A percentile compares a stretch with the other conserved stretches of the same genome.
Conservation (phyloP, 2,888 invertebrate genomes). For the Atethmia centrago region DNA sequence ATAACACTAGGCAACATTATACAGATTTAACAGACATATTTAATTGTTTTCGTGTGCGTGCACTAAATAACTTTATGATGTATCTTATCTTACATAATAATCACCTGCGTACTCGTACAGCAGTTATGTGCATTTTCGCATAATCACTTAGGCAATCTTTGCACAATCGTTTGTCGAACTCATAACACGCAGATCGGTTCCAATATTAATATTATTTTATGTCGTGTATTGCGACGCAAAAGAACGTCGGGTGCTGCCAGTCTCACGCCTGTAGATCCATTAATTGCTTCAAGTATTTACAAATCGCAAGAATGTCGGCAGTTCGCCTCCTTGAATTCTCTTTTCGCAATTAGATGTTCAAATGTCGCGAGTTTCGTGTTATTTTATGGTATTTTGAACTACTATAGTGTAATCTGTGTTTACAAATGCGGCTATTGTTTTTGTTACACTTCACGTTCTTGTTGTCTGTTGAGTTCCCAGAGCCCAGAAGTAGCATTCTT, state of each 20-base stretch:
- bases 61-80: constrained; percentile 42
- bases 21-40: background rate
- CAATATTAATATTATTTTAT: constrained; percentile 28
- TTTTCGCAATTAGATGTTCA: constrained; percentile 70
- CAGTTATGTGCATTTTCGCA: constrained; percentile 54
- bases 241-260: constrained; percentile 71
- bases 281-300: constrained; percentile 81
- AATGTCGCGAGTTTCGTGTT: constrained; percentile 27
- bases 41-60: constrained; percentile 28
- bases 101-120: constrained; percentile 19
- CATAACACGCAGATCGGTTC: constrained; percentile 19
- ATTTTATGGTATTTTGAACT: constrained; percentile 16
- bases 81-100: constrained; percentile 50
- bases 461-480: background rate
- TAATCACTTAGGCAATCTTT: constrained; percentile 49
- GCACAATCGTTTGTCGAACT: constrained; percentile 51
- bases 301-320: constrained; percentile 68
- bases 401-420: constrained; percentile 8
- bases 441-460: constrained; percentile 12
- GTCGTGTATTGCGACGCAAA: constrained; percentile 25
- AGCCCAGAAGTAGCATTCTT: background rate
- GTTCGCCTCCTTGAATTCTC: constrained; percentile 78
- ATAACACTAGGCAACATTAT: constrained; percentile 12
- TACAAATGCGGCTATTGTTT: constrained; percentile 17
- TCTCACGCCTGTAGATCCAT: constrained; percentile 80